phyloP scores from a whole-genome alignment of 2,888 invertebrate genomes.

The Venustoraphidia nigricollis region DNA sequence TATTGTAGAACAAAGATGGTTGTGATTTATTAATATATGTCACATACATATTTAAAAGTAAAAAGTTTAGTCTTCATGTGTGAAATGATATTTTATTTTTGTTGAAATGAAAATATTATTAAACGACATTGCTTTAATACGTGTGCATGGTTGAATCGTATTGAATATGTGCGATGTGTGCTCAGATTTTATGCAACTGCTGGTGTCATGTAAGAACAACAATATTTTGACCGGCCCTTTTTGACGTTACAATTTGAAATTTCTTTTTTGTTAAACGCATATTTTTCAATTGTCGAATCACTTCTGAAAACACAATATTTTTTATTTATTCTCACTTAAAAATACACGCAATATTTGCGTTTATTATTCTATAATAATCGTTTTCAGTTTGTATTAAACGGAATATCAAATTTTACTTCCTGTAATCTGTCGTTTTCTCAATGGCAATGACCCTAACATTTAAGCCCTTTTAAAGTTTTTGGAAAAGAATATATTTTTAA shows the following conservation, averaged over 20 bases:
- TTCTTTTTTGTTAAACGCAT: not conserved
- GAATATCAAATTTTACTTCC: no score
- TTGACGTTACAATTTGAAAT: not conserved
- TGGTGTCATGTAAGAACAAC: constrained; percentile 60
- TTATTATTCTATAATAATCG: not conserved
- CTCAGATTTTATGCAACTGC: constrained; percentile 82
- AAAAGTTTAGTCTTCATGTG: no score
- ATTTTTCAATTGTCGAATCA: not conserved
- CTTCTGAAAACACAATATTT: not conserved
- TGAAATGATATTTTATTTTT: no score
- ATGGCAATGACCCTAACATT: no score
- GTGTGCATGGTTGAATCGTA: constrained; percentile 6
- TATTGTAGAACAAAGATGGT: no score
- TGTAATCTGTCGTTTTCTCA: no score
- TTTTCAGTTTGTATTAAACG: no score
- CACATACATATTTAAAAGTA: no score
- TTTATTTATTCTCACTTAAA: not conserved
- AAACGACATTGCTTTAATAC: not conserved
- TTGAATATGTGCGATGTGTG: constrained; percentile 82
- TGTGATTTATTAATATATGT: no score
- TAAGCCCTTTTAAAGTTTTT: no score
- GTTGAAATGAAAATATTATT: no score
- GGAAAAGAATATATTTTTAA: no score
- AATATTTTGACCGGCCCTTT: constrained; percentile 7
- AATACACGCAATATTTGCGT: not conserved